A percentile compares a stretch with the other conserved stretches of the same genome.
phyloP scores from a whole-genome alignment of 2,113 vertebrate genomes.

The Larimichthys crocea region DNA sequence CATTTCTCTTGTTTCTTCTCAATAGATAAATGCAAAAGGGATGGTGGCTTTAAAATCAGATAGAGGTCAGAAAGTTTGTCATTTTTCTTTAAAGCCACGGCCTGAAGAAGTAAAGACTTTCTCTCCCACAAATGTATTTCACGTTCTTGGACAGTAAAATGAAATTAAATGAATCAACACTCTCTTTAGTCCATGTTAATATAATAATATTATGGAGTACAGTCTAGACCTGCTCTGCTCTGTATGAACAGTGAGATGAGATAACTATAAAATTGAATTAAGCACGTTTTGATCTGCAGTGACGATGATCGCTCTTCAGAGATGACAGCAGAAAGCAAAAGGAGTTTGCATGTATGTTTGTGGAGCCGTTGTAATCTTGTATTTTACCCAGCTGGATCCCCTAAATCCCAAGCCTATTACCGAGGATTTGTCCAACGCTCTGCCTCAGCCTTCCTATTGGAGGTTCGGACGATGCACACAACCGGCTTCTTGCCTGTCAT shows the following conservation, averaged over 20 bases:
- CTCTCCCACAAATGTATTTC: neutral
- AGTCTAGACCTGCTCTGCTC: too few species aligned
- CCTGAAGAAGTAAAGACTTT: neutral
- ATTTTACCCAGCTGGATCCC: slow-evolving; percentile 76
- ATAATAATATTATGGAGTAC: too few species aligned
- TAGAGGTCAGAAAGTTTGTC: neutral
- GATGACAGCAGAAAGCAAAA: slow-evolving; percentile 52
- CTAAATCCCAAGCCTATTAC: slow-evolving; percentile 85
- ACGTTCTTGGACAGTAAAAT: neutral
- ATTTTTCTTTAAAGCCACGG: neutral
- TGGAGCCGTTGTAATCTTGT: slow-evolving; percentile 73
- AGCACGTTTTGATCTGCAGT: neutral
- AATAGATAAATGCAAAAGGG: neutral
- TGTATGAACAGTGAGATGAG: too few species aligned
- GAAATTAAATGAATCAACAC: neutral
- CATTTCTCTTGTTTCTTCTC: neutral
- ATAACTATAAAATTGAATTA: too few species aligned
- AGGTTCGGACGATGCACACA: slow-evolving; percentile 30
- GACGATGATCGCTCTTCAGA: neutral
- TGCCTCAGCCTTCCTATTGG: slow-evolving; percentile 65
- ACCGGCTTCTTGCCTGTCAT: slow-evolving; percentile 45
- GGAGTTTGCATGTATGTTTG: slow-evolving; percentile 54
- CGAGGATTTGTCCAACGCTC: slow-evolving; percentile 76
- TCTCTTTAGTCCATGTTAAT: neutral
- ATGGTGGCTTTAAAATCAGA: neutral